phyloP scores from a whole-genome alignment of 2,113 vertebrate species.

The Sapayoa aenigma region DNA sequence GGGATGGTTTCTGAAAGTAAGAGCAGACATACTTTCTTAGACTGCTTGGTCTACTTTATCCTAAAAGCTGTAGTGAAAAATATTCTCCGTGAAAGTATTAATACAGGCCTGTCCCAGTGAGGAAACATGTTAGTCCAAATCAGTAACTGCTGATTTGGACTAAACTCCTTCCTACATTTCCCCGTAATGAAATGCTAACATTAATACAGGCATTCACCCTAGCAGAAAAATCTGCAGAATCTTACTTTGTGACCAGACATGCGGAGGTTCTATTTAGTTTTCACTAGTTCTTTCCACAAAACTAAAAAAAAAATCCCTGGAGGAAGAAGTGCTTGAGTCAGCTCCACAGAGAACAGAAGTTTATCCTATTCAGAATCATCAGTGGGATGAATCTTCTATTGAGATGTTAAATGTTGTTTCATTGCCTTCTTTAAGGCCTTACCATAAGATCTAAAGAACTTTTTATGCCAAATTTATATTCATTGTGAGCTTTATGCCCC shows the following conservation, averaged over 20 bases:
- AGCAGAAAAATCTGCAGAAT: background rate
- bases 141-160: background rate
- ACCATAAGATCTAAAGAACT: background rate
- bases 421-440: slow-evolving; percentile 18
- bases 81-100: background rate
- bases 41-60: background rate
- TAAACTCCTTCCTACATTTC: background rate
- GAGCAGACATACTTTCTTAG: background rate
- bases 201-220: background rate
- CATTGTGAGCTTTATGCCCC: slow-evolving; percentile 17
- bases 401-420: slow-evolving; percentile 52
- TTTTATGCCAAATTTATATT: slow-evolving; percentile 17
- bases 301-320: background rate
- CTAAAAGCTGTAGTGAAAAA: background rate
- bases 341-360: slow-evolving; percentile 35
- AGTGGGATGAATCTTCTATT: slow-evolving; percentile 38
- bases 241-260: background rate
- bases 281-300: background rate
- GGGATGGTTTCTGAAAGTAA: background rate
- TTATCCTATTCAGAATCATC: slow-evolving; percentile 15
- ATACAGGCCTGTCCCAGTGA: background rate
- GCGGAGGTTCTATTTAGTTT: background rate
- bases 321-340: slow-evolving; percentile 55
- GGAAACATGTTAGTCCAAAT: background rate
- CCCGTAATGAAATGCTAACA: background rate